A percentile compares a stretch with the other conserved stretches of the same genome.
Evolutionary conservation across 30 jellyfish, hydroid and myxozoan species (phyloP).

Genomic region (Hydractinia echinata): DNA sequence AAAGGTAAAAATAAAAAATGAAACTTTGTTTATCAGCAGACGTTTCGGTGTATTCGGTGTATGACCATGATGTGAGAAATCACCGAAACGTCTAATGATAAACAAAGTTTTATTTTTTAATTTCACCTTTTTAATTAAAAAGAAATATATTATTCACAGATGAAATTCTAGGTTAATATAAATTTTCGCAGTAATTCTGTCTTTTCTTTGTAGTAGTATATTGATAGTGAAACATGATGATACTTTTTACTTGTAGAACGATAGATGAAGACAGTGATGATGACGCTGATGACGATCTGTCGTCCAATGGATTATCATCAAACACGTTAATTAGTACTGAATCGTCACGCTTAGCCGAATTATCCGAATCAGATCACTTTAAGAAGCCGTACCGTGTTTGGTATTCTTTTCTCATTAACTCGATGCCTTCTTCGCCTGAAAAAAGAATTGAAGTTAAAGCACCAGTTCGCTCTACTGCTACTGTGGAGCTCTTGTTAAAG

Average conservation of each 20-base stretch:
- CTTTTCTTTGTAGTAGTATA: neutral
- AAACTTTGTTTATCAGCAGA: too few species aligned
- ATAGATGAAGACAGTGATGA: conserved; percentile 75
- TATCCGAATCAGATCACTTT: conserved; percentile 30
- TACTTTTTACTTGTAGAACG: conserved; percentile 13
- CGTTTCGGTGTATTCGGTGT: too few species aligned
- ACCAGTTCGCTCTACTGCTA: conserved; percentile 44
- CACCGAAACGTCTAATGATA: too few species aligned
- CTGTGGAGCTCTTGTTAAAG: conserved; percentile 52
- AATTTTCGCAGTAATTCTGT: neutral
- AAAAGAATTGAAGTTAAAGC: conserved; percentile 48
- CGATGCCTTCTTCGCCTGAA: conserved; percentile 60
- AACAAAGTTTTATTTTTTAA: too few species aligned
- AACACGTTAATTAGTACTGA: neutral
- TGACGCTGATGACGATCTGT: conserved; percentile 41
- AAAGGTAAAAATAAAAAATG: too few species aligned
- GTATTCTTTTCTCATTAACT: conserved; percentile 58
- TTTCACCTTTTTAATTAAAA: too few species aligned
- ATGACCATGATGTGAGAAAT: too few species aligned
- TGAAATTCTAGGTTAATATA: neutral
- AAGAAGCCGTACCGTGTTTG: conserved; percentile 77
- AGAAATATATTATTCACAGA: too few species aligned
- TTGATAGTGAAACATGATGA: too few species aligned
- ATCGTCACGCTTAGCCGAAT: conserved; percentile 37
- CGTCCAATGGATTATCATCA: neutral